These are phyloP conservation scores for Cantharis nigra DNA, from an alignment of 2,888 invertebrate genomes.

Conservation along the genomic window DNA sequence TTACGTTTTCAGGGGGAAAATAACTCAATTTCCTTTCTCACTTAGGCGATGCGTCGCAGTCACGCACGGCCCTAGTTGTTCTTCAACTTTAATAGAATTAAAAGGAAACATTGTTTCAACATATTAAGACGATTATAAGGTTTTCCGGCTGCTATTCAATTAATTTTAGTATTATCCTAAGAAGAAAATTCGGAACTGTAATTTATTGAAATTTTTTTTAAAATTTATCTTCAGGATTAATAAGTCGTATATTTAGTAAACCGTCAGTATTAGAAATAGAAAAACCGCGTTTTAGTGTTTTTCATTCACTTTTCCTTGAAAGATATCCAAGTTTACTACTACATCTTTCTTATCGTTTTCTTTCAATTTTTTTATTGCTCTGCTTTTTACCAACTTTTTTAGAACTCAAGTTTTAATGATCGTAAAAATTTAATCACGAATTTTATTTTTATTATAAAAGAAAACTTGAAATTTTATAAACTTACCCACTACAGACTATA, in stretches of 20 bases:
- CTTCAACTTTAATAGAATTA: background rate
- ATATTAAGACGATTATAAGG: background rate
- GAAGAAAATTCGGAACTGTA: background rate
- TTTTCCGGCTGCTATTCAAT: background rate
- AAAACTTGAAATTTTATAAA: background rate
- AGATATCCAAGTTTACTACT: background rate
- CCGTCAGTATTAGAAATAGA: background rate
- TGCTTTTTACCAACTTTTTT: background rate
- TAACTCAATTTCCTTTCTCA: background rate
- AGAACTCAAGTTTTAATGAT: background rate
- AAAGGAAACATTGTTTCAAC: background rate
- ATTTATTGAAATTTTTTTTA: background rate
- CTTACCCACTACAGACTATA: background rate
- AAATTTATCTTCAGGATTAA: background rate
- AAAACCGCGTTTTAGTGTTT: background rate
- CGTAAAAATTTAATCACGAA: background rate
- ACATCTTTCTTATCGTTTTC: background rate
- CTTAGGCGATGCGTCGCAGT: background rate
- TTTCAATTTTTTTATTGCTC: background rate
- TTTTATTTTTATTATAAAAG: background rate
- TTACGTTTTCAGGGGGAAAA: background rate
- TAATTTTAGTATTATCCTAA: background rate
- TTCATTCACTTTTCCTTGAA: background rate
- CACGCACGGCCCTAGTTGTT: background rate
- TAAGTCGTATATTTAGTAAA: background rate